Evolutionary conservation across 2,888 invertebrate species (phyloP).

Genomic region (Polymixis lichenea): DNA sequence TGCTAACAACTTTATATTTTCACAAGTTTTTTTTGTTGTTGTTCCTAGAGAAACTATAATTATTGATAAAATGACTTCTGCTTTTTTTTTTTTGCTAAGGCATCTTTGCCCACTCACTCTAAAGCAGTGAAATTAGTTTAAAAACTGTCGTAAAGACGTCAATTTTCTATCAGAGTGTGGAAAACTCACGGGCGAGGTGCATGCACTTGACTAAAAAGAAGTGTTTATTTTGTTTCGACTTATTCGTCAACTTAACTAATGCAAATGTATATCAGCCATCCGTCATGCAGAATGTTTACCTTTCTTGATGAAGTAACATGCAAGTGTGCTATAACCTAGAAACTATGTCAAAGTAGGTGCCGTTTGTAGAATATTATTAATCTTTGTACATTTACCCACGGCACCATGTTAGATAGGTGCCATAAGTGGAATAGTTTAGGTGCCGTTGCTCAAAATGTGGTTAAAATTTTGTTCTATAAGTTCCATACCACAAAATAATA

Average conservation of each 20-base stretch:
- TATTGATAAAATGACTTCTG: not conserved
- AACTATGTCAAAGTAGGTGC: not conserved
- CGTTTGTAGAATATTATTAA: not conserved
- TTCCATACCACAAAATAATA: not conserved
- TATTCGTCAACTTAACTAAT: too few species aligned
- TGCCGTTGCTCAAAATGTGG: not conserved
- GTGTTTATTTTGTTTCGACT: not conserved
- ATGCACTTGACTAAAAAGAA: too few species aligned
- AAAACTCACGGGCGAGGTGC: too few species aligned
- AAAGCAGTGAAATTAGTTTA: not conserved
- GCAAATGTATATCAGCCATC: not conserved
- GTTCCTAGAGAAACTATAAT: not conserved
- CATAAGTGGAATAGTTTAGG: not conserved
- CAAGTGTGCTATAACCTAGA: not conserved
- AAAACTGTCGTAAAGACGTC: too few species aligned
- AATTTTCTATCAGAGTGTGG: not conserved
- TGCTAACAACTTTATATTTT: not conserved
- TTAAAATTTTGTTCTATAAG: not conserved
- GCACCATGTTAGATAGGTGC: not conserved
- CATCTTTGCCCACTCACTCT: not conserved
- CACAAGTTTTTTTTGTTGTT: not conserved
- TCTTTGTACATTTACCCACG: not conserved
- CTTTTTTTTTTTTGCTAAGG: not conserved
- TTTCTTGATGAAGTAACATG: not conserved
- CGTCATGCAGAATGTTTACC: too few species aligned